Percentiles rank a stretch among this genome's conserved stretches.
Evolutionary conservation across 2,797 vertebrate species (phyloP).

Genomic region (Aldrovandia affinis): DNA sequence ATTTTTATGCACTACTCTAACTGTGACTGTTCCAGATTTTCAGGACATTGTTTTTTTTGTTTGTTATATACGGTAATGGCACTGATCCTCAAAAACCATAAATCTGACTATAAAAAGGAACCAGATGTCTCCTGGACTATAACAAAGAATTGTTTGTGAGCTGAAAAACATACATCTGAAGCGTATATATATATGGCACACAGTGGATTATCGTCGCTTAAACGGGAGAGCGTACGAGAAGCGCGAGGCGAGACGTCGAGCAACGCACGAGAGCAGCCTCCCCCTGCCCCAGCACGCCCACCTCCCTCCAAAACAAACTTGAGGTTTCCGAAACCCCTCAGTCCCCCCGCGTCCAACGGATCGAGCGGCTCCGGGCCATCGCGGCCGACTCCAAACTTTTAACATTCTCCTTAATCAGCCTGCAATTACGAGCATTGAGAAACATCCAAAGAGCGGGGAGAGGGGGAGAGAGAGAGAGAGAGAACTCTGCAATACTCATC

Average conservation of each 20-base stretch:
- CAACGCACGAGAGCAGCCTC: constrained; percentile 35
- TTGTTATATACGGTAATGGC: constrained; percentile 4
- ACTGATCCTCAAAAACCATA: constrained; percentile 25
- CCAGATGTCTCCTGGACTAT: constrained; percentile 2
- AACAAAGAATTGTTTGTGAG: constrained; percentile 15
- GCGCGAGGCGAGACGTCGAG: constrained; percentile 14
- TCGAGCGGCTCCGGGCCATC: constrained; percentile 29
- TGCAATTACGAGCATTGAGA: constrained; percentile 53
- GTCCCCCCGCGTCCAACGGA: constrained; percentile 15
- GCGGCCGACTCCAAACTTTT: constrained; percentile 42
- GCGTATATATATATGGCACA: neutral
- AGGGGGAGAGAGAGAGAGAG: constrained; percentile 55
- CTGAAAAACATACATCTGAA: constrained; percentile 11
- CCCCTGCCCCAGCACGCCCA: neutral
- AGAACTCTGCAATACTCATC: constrained; percentile 59
- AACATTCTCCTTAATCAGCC: constrained; percentile 53
- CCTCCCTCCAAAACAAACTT: constrained; percentile 27
- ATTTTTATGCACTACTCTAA: neutral
- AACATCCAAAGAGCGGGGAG: constrained; percentile 16
- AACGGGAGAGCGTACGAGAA: neutral
- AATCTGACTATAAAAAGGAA: constrained; percentile 14
- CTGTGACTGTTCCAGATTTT: neutral
- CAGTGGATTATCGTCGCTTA: neutral
- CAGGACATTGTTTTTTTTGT: constrained; percentile 6
- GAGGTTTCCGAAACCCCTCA: constrained; percentile 23